Percentiles rank a stretch among this genome's conserved stretches.
phyloP scores from a whole-genome alignment of 1,140 invertebrate genomes.

The Diabrotica virgifera region DNA sequence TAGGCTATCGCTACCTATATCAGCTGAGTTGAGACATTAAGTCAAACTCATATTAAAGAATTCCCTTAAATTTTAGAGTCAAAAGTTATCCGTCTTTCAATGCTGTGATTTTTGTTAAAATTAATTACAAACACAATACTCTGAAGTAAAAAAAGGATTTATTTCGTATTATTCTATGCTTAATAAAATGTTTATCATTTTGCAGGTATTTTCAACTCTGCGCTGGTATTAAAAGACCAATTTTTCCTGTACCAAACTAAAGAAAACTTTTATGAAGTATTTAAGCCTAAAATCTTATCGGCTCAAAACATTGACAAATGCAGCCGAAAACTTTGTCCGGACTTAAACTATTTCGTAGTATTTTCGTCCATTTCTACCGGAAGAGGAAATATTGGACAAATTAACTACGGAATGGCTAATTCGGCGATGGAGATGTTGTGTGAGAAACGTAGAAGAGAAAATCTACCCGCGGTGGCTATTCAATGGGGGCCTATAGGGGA shows the following conservation, averaged over 20 bases:
- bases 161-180: too few relatives aligned
- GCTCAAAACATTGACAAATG: conserved; percentile 74
- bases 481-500: conserved; percentile 71
- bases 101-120: too few relatives aligned
- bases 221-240: conserved; percentile 81
- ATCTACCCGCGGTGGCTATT: conserved; percentile 62
- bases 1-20: too few relatives aligned
- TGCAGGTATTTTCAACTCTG: conserved; percentile 83
- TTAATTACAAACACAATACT: too few relatives aligned
- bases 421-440: conserved; percentile 71
- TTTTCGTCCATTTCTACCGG: conserved; percentile 78
- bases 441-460: conserved; percentile 55
- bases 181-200: not conserved
- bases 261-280: conserved; percentile 71
- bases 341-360: conserved; percentile 54
- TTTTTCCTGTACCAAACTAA: conserved; percentile 84
- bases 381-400: conserved; percentile 76
- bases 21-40: too few relatives aligned
- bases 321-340: conserved; percentile 45
- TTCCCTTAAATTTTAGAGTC: too few relatives aligned
- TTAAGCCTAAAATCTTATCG: conserved; percentile 77
- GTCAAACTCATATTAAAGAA: too few relatives aligned
- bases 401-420: conserved; percentile 79
- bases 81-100: too few relatives aligned
- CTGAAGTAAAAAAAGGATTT: too few relatives aligned